Evolutionary conservation across 23 tunicate species (phyloP), one percentile per base, ranked within the genome.

Genomic region (Styela clava): DNA sequence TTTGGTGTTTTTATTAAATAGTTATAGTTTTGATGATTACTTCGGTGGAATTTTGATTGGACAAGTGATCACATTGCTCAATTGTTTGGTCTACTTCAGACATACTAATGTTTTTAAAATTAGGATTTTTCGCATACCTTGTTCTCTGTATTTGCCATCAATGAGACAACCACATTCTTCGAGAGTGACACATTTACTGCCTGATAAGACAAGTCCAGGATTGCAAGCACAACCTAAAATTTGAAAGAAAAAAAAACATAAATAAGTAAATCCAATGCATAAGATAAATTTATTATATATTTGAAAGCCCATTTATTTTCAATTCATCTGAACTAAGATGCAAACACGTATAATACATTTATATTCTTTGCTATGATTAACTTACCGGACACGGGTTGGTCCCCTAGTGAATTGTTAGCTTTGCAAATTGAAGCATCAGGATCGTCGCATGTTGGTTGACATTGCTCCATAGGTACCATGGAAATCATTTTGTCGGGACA

Each of bases 361-460:
- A n/a, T n/a, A n/a, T n/a, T n/a, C n/a, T n/a, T n/a, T n/a, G n/a
- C n/a, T n/a, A n/a, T n/a, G n/a, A n/a, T n/a, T n/a, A n/a, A n/a
- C 80, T 62, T 79, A 89, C 95, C 95, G 61, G 82, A 79, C 2
- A 80, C 83, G 1, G 85, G 81, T 51, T 71, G 74, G 2, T 74
- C 56, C 5, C 79, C 95, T 21, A 85, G 22, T 33, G 68, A 73
- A 19, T 37, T 77, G 5, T 65, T 74, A 2, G 74, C 36, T 27
- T 18, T 29, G 69, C 95, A 90, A 27, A 2, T 34, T 2, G 69
- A 62, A 52, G 69, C 84, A 62, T 83, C 87, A 12, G 84, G 84
- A 63, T 91, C 97, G 2, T 68, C 83, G 69, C 97, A 91, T 25
- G 85, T 82, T 3, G 97, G 85, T 73, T 91, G 92, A 68, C 97